Percentiles rank a stretch among this genome's conserved stretches.
Evolutionary conservation across 1,140 invertebrate genomes (phyloP).

Genomic region (Hetaerina americana): DNA sequence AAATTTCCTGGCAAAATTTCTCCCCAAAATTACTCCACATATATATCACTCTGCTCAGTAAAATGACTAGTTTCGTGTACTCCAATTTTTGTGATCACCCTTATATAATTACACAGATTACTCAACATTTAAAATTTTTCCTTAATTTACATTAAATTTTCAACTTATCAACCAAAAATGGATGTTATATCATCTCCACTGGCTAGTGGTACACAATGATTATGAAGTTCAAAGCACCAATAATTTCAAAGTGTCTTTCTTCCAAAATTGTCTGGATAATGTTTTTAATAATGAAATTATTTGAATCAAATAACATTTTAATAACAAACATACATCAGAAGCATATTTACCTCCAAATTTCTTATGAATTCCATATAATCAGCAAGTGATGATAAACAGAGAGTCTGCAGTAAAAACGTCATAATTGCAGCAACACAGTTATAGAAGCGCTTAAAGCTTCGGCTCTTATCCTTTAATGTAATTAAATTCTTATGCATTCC

Average conservation of each 20-base stretch:
- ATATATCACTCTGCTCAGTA: no score
- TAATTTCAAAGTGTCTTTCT: constrained; percentile 9
- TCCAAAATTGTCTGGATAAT: neutral
- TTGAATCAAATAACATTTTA: constrained; percentile 8
- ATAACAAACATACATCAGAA: neutral
- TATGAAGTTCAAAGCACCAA: no score
- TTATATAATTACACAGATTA: no score
- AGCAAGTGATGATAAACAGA: constrained; percentile 65
- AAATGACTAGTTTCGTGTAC: no score
- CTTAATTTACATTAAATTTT: no score
- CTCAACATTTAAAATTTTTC: no score
- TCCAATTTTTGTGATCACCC: no score
- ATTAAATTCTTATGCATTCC: constrained; percentile 62
- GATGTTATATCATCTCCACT: no score
- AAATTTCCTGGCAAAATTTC: no score
- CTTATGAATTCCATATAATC: constrained; percentile 65
- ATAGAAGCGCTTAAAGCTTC: constrained; percentile 59
- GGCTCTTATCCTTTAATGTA: constrained; percentile 48
- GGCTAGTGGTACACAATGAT: no score
- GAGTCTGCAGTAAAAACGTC: constrained; percentile 67
- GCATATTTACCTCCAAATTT: constrained; percentile 48
- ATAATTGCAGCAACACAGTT: constrained; percentile 74
- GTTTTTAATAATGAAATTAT: neutral
- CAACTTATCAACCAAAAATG: no score
- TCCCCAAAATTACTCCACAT: no score